Evolutionary conservation across 2,797 vertebrate genomes (phyloP).

Genomic region (Arctocebus calabarensis): DNA sequence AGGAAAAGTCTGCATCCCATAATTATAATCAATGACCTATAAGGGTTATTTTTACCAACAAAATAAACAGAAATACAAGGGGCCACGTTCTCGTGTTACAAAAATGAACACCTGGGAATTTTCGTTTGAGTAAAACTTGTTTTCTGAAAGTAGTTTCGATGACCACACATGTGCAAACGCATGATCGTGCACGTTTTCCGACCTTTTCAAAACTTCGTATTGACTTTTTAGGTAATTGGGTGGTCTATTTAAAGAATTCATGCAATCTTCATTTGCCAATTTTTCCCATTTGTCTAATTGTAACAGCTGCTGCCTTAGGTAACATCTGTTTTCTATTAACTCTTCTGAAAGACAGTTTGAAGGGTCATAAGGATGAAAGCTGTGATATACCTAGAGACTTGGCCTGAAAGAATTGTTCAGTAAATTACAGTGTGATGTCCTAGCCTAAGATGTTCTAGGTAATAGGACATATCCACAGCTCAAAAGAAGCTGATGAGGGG

Average conservation of each 20-base stretch:
- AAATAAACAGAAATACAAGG: no score
- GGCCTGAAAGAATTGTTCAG: background rate
- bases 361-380: slow-evolving; percentile 65
- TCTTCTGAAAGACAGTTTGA: slow-evolving; percentile 73
- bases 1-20: background rate
- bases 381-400: slow-evolving; percentile 58
- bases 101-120: background rate
- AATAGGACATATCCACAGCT: background rate
- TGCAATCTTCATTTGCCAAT: slow-evolving; percentile 63
- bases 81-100: no score
- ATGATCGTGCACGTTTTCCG: background rate
- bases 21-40: background rate
- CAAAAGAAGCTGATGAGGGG: slow-evolving; percentile 9
- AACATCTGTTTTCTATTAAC: slow-evolving; percentile 82
- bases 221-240: slow-evolving; percentile 51
- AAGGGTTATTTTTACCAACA: no score
- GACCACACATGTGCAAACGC: background rate
- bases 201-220: slow-evolving; percentile 60
- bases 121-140: slow-evolving; percentile 24
- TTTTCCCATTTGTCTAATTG: slow-evolving; percentile 76
- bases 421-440: background rate
- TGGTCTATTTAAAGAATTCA: slow-evolving; percentile 66
- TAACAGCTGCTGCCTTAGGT: slow-evolving; percentile 76
- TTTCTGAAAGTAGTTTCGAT: slow-evolving; percentile 44
- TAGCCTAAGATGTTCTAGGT: background rate